Conservation (phyloP, 2,888 invertebrate genomes). For the Cremastinae sp. region DNA sequence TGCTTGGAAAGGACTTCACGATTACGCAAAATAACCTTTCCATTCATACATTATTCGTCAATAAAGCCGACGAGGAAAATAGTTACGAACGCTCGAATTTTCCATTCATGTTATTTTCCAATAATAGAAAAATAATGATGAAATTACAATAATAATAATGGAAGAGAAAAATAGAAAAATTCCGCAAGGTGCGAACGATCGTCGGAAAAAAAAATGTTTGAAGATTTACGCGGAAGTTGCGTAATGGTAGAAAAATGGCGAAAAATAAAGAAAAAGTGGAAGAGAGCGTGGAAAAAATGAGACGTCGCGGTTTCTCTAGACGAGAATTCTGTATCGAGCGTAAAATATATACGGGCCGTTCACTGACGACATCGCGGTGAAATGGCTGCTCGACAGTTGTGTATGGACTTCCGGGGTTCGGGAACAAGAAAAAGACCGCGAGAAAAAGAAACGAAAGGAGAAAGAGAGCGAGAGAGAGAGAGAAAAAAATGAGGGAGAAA, state of each 20-base stretch:
- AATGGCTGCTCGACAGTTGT: slow-evolving; percentile 35
- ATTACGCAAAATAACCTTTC: no score
- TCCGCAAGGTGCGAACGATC: no score
- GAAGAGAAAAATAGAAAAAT: no score
- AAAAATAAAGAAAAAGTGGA: slow-evolving; percentile 31
- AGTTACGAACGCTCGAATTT: background rate
- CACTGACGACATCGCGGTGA: slow-evolving; percentile 23
- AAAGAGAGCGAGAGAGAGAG: slow-evolving; percentile 7
- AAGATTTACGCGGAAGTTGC: slow-evolving; percentile 36
- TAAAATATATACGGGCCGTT: slow-evolving; percentile 2
- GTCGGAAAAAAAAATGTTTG: background rate
- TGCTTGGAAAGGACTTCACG: no score
- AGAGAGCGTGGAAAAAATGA: slow-evolving; percentile 12
- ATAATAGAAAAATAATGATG: no score
- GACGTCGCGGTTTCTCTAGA: slow-evolving; percentile 3
- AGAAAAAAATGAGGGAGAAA: background rate
- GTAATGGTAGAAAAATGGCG: background rate
- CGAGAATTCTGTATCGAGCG: slow-evolving; percentile 24
- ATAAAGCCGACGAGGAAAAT: background rate
- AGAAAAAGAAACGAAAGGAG: background rate
- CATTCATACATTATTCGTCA: no score
- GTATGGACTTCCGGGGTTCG: slow-evolving; percentile 41
- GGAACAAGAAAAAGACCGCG: background rate
- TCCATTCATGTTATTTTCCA: no score
- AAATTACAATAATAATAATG: no score